These are phyloP conservation scores for Apostichopus parvimensis DNA, from an alignment of 35 echinoderm and acorn worm genomes.

Conservation along the genomic window DNA sequence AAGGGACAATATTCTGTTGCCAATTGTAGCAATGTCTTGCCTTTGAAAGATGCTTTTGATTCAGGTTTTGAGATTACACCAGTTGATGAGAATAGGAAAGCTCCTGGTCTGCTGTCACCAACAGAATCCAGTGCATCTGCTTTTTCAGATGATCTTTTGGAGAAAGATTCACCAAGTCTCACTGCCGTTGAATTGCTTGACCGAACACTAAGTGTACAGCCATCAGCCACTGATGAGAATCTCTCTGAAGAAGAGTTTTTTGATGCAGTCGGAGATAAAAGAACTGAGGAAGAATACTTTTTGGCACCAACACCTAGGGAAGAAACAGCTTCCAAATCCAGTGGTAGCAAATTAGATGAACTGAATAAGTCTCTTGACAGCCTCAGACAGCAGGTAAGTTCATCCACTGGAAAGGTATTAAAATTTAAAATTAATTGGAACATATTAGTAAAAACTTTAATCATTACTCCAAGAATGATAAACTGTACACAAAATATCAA, in stretches of 20 bases:
- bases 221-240: not conserved
- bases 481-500: no score
- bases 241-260: slow-evolving; percentile 34
- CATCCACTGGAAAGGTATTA: no score
- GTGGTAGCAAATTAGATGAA: slow-evolving; percentile 13
- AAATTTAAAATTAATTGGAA: no score
- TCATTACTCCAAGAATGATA: no score
- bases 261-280: slow-evolving; percentile 46
- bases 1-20: not conserved
- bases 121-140: not conserved
- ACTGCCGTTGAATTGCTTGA: slow-evolving; percentile 4
- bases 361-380: slow-evolving; percentile 17
- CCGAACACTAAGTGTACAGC: slow-evolving; percentile 14
- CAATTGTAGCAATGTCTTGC: not conserved
- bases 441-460: no score
- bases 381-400: slow-evolving; percentile 29
- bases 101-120: slow-evolving; percentile 12
- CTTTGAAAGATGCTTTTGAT: slow-evolving; percentile 9
- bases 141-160: slow-evolving; percentile 10
- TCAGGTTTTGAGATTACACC: slow-evolving; percentile 62
- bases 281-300: slow-evolving; percentile 31
- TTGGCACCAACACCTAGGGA: slow-evolving; percentile 25
- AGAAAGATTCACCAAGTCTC: not conserved
- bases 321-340: not conserved
- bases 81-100: slow-evolving; percentile 40